phyloP scores from a whole-genome alignment of 2,797 vertebrate species.

The Limnodromus scolopaceus region DNA sequence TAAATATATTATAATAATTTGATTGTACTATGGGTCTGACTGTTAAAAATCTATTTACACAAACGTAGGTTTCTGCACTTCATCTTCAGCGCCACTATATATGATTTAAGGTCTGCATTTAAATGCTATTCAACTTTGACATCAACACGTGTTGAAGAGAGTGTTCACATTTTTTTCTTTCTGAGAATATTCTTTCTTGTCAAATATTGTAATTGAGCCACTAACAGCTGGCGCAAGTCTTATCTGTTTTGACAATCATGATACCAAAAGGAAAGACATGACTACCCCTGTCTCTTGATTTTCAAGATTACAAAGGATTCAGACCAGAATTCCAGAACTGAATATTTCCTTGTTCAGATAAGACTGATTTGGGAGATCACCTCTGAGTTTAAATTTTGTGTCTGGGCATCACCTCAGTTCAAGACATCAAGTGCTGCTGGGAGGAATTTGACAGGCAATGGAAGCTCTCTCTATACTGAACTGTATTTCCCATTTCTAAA shows the following conservation, averaged over 20 bases:
- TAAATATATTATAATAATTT: neutral
- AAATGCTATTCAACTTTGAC: neutral
- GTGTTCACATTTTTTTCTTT: neutral
- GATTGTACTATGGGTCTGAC: neutral
- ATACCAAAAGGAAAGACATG: neutral
- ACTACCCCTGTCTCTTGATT: neutral
- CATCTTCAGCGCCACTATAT: neutral
- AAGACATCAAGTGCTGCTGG: neutral
- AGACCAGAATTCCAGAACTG: neutral
- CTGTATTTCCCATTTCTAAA: neutral
- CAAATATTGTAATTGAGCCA: neutral
- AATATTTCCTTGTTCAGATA: neutral
- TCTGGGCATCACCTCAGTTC: neutral
- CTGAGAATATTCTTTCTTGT: neutral
- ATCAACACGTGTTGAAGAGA: neutral
- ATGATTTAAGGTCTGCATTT: neutral
- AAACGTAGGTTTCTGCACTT: neutral
- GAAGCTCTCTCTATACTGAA: neutral
- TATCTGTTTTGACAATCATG: neutral
- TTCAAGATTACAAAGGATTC: neutral
- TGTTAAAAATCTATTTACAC: neutral
- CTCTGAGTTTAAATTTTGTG: neutral
- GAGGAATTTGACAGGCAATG: neutral
- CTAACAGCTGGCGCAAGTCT: neutral
- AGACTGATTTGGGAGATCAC: neutral